Evolutionary conservation across 1,140 invertebrate species (phyloP), one percentile per base, ranked within the genome.

Genomic region (Ceratina australensis): DNA sequence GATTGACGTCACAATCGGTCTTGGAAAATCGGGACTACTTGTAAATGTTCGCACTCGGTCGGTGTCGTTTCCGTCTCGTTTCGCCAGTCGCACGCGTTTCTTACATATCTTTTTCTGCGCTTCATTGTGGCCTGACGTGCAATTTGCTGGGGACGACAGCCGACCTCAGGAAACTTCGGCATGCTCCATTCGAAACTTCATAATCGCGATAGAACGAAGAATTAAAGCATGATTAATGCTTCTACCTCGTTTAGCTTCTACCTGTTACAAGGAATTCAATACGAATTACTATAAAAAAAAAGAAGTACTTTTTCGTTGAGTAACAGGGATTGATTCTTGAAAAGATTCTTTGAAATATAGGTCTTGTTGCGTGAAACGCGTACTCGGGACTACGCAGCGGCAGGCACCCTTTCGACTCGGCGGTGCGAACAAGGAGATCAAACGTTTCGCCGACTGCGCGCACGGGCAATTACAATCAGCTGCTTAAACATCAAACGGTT

Each of bases 401-500:
- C 52, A 42, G 33, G 26, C 33, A 22, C 49, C 67, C 71, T 63
- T 77, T 69, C 33, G 56, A 69, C 50, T 69, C 52, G 61, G 15
- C 67, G 61, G 52, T 20, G 49, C 22, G 63, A 16, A 47, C 57
- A 28, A 56, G 33, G 33, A 42, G 20, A 63, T 77, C 66, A 77
- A 77, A 77, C 66, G 67, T 77, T 77, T 47, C 28, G 57, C 61
- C 26, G 22, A 18, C 74, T 77, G 57, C 22, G 28, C 57, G 22
- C 16, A 54, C 52, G 2, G 24, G 54, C 57, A 77, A 77, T 77
- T 77, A 63, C 67, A 52, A 47, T 66, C 47, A 60, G 50, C 74
- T 71, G 66, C 74, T 77, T 71, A 71, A 77, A 71, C 74, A 71
- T 54, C 74, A 77, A 77, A 77, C 49, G 49, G 20, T 16, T 13